Evolutionary conservation across 2,888 invertebrate genomes (phyloP), one percentile per base, ranked within the genome.

Genomic region (Bursaphelenchus okinawaensis): DNA sequence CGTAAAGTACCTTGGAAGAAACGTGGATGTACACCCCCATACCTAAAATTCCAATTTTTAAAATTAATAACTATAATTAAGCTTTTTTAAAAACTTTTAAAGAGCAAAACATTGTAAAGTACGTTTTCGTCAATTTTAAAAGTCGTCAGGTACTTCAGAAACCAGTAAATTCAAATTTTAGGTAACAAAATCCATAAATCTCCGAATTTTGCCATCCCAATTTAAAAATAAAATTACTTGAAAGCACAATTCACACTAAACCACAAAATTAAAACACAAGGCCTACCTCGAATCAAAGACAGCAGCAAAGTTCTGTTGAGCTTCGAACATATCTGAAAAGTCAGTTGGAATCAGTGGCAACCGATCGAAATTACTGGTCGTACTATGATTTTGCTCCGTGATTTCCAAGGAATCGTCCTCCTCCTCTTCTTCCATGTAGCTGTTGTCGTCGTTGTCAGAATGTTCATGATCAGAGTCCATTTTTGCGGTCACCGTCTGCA

Each of bases 311-410:
- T 80, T 79, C 55, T 75, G 75, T 4, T 78, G 67, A 24, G 78
- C 76, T 23, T 81, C 80, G 4, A 59, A 51, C 27, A 77, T 70
- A 4, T 70, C 67, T 6, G 65, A 59, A 59, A 62, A 76, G 52
- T 76, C 75, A 23, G 72, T 71, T 20, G 80, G 80, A 63, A 80
- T 77, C 60, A 80, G 69, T 16, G 80, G 77, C 26, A 75, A 55
- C 20, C 63, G 59, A 52, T 74, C 63, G 12, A 56, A 19, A 20
- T 50, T 40, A 9, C 26, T 20, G 24, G 9, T 22, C n/a, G 9
- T n/a, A 1, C 56, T 26, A 26, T 56, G 23, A 12, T 56, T 23
- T 12, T 59, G 40, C 16, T 59, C 60, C 20, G 31, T 40, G 12
- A 28, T 56, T 12, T 26, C 19, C 3, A 24, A 55, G 4, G 57